Evolutionary conservation across 2,797 vertebrate species (phyloP), one percentile per base, ranked within the genome.

Genomic region (Microchirus variegatus): DNA sequence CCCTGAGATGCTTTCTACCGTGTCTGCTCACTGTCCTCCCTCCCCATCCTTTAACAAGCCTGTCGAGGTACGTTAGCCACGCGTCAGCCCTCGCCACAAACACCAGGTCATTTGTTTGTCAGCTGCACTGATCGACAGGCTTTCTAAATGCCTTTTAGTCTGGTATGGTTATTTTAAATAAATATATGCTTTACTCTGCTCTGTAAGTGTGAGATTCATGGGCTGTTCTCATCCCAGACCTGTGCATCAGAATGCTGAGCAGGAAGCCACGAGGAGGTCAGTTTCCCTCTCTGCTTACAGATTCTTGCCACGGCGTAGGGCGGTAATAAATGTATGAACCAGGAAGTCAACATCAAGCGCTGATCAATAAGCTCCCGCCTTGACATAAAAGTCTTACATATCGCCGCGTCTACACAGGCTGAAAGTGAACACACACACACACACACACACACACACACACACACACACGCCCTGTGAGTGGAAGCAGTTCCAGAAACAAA

Each of bases 11-110:
- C n/a, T n/a, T n/a, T n/a, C n/a, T n/a, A 26, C 5, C 59, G 52
- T 73, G 61, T 74, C 51, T 36, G 37, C 70, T 63, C 52, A 2
- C 48, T 56, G 41, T 62, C 59, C 61, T 66, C 50, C 16, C 47
- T 40, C 53, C 41, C 63, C 26, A 53, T 37, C n/a, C 46, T 44
- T 70, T 77, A 60, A 77, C 68, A 82, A 50, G 57, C 53, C 63
- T 81, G 72, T 74, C 79, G 71, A 75, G 59, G 66, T 84, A 62
- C 69, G 70, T 83, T 80, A 75, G 80, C 74, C 79, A 79, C 75
- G 63, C 38, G 67, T 77, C 79, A 81, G 58, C 76, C 75, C 49
- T 70, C 26, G 54, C 64, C 48, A 13, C 16, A 56, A 59, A 64
- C 45, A 58, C 46, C 81, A 63, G 58, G 60, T 69, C 16, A 54